Percentiles rank a stretch among this genome's conserved stretches.
Conservation (phyloP, 2,888 invertebrate species). For the Sycophila texana region DNA sequence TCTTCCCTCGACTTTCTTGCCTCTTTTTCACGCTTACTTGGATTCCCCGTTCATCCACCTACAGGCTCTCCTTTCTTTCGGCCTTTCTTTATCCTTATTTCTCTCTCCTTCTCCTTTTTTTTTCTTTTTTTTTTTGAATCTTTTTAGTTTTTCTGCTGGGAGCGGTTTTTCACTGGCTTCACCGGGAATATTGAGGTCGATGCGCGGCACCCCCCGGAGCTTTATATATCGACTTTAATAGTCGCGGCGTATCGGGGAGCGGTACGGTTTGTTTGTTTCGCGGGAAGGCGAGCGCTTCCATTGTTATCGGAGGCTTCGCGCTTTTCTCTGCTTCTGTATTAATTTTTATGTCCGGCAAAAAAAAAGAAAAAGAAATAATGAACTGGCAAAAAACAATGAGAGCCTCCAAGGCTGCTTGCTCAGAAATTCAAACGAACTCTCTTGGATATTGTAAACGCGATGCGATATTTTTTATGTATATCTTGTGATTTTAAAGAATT, state of each 20-base stretch:
- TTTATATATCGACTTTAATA: constrained; percentile 18
- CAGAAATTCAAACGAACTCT: no score
- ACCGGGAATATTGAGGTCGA: background rate
- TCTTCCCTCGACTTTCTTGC: background rate
- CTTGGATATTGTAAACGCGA: no score
- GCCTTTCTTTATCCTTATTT: background rate
- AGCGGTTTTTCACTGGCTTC: constrained; percentile 15
- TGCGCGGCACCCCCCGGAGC: background rate
- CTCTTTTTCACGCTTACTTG: background rate
- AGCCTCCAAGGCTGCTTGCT: background rate
- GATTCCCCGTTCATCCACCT: no score
- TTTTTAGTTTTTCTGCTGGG: background rate
- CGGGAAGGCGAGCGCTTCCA: constrained; percentile 33
- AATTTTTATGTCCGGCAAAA: constrained; percentile 23
- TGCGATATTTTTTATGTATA: no score
- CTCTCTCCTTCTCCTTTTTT: constrained; percentile 41
- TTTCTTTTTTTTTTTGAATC: constrained; percentile 49
- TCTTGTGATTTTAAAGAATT: no score
- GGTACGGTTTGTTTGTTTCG: constrained; percentile 25
- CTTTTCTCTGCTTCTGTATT: constrained; percentile 38
- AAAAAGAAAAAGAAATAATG: constrained; percentile 28
- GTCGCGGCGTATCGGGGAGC: constrained; percentile 16
- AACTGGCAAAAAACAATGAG: constrained; percentile 18
- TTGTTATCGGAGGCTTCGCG: constrained; percentile 29
- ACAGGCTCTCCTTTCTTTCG: background rate